Percentiles rank a stretch among this genome's conserved stretches.
Evolutionary conservation across 2,797 vertebrate species (phyloP).

Genomic region (Antrozous pallidus): DNA sequence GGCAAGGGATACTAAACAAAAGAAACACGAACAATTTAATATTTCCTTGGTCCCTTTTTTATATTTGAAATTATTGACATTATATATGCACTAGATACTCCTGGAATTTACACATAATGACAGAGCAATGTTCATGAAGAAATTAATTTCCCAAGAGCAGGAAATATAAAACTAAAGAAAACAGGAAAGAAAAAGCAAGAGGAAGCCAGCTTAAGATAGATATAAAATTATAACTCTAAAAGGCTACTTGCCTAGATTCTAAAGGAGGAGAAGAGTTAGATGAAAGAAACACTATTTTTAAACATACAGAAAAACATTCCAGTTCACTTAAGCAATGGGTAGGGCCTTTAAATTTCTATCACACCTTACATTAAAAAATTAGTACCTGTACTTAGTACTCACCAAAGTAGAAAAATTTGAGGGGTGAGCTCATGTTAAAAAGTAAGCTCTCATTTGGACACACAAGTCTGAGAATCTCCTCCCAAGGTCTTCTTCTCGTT

Average conservation of each 20-base stretch:
- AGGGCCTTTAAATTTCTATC: neutral
- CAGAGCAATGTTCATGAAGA: neutral
- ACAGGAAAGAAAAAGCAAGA: neutral
- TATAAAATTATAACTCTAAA: neutral
- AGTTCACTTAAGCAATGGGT: neutral
- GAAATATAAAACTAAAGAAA: neutral
- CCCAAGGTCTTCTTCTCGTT: neutral
- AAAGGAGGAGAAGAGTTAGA: neutral
- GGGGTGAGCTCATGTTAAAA: neutral
- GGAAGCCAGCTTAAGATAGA: neutral
- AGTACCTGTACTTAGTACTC: neutral
- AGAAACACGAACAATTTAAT: slow-evolving; percentile 20
- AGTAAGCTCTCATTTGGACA: neutral
- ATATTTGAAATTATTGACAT: neutral
- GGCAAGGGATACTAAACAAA: slow-evolving; percentile 3
- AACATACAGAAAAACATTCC: neutral
- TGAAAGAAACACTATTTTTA: neutral
- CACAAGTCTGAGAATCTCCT: neutral
- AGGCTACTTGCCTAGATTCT: neutral
- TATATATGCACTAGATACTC: neutral
- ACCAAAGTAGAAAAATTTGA: neutral
- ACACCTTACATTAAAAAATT: neutral
- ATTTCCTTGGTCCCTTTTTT: neutral
- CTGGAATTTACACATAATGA: neutral
- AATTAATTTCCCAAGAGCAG: neutral